Base-by-base conservation (phyloP, 2,797 vertebrate genomes). In the Antennarius maculatus region DNA sequence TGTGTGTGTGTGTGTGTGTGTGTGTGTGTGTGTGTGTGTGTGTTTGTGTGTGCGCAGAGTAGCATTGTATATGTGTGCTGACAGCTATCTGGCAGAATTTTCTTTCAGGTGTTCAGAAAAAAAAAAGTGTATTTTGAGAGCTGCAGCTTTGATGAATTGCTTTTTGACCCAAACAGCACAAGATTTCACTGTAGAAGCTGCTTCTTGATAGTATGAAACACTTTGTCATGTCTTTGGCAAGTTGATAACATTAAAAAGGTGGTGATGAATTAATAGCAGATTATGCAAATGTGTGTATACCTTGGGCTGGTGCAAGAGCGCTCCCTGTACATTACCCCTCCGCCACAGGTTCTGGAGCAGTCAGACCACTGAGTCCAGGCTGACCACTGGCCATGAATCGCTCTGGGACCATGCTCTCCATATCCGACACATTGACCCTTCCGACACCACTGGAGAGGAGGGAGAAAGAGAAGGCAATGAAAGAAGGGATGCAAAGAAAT, bases 311-410 rank as follows among this genome's bases (percentile, higher is more conserved):
- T 95, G 92, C 97, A 99, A 79, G 94, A 95, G 50, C 97, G 94
- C 51, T 99, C 97, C 41, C 93, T 94, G 61, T 93, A 91, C 61
- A 90, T 96, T 57, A 98, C 93, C 17, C 98, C 98, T 45, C 94
- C 94, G 53, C 96, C 97, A 7, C 98, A 99, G 1, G 94, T 96
- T 46, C 97, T 92, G 54, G 96, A 97, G 80, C 98, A 99, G 39
- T 95, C 93, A 0, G 96, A 96, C 98, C 97, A 99, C 72, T 91
- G 89, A 0, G 96, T 94, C 98, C 98, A 99, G 37, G 88, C 16
- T 0, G 98, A 97, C 98, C 98, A 99, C 66, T 98, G 96, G 42
- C 98, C 98, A 0, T 97, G 86, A 51, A 99, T 58, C 0, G 96
- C 92, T 69, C 90, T 92, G 3, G 97, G 97, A 2, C 97, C 97